Evolutionary conservation across 2,888 invertebrate genomes (phyloP).

Genomic region (Scaptomyza tumidula): DNA sequence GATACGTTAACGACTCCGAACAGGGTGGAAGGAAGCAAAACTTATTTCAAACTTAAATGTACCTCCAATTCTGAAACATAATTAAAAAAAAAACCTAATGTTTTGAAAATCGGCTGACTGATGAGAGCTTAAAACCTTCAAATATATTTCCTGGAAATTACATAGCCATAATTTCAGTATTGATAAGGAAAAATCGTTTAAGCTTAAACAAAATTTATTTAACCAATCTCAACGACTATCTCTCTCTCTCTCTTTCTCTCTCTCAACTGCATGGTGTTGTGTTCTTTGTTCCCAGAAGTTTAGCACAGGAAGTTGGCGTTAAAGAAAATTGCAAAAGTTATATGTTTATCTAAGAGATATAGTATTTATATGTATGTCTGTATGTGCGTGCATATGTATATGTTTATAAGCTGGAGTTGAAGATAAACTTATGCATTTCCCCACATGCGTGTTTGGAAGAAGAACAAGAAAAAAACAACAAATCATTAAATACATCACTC

Average conservation of each 20-base stretch:
- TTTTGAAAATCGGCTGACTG: too few species aligned
- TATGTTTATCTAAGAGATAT: conserved; percentile 7
- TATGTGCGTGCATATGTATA: conserved; percentile 1
- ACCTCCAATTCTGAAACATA: too few species aligned
- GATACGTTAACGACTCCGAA: too few species aligned
- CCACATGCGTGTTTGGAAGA: conserved; percentile 40
- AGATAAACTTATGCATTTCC: conserved; percentile 33
- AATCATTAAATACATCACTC: conserved; percentile 63
- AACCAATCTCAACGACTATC: neutral
- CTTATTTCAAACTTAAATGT: too few species aligned
- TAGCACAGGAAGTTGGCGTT: conserved; percentile 30
- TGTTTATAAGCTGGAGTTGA: conserved; percentile 1
- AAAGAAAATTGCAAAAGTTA: conserved; percentile 25
- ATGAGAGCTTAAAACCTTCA: too few species aligned
- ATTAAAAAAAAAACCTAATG: too few species aligned
- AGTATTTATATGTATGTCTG: neutral
- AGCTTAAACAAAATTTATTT: too few species aligned
- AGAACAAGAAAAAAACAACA: conserved; percentile 22
- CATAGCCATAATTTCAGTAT: too few species aligned
- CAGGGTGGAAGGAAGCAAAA: too few species aligned
- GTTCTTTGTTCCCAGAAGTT: neutral
- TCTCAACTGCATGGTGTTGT: neutral
- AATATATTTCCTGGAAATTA: too few species aligned
- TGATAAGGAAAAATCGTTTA: too few species aligned
- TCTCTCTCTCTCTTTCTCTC: neutral